Evolutionary conservation across 1,140 invertebrate species (phyloP), one percentile per base, ranked within the genome.

Genomic region (Oncopeltus fasciatus): DNA sequence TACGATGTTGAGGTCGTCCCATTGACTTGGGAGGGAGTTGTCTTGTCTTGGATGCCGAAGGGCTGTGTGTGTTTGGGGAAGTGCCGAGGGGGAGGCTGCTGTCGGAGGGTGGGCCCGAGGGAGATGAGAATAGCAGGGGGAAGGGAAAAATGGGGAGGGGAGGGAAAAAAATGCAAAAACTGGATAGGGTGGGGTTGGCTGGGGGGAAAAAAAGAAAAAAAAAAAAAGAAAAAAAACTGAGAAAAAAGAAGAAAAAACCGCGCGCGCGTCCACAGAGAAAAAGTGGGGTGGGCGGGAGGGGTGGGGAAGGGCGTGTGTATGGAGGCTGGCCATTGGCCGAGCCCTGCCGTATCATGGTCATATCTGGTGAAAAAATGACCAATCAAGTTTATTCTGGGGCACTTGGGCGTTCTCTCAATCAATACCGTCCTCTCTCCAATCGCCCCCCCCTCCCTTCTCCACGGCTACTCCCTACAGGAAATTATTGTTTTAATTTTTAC

Each of bases 401-500:
- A 43, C 58, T 43, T 43, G 31, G 38, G 31, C 58, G 31, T 59
- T 43, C 31, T 59, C 58, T 33, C 31, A 43, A 59, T 59, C 58
- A 59, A 43, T 27, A 44, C 31, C 38, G 58, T 43, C 33, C 58
- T 24, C 38, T 43, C 31, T 46, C n/a, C 26, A 12, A n/a, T 20
- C 57, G 12, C 28, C 33, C 57, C 57, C 18, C 33, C 26, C 31
- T 14, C 14, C 5, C 31, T 38, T 38, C 5, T 5, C 5, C 5
- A 38, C 5, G 31, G 31, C 31, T 38, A 11, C 38, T n/a, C 38
- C 57, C 29, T 16, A 24, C 29, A 27, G 24, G 38, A 43, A 59
- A 59, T 59, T 59, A 59, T 59, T 59, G 58, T 59, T 59, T 59
- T 59, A 59, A 59, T 59, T 59, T 59, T 59, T 59, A 43, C 49